phyloP scores from a whole-genome alignment of 2,113 vertebrate genomes.

The Phrynocephalus versicolor region DNA sequence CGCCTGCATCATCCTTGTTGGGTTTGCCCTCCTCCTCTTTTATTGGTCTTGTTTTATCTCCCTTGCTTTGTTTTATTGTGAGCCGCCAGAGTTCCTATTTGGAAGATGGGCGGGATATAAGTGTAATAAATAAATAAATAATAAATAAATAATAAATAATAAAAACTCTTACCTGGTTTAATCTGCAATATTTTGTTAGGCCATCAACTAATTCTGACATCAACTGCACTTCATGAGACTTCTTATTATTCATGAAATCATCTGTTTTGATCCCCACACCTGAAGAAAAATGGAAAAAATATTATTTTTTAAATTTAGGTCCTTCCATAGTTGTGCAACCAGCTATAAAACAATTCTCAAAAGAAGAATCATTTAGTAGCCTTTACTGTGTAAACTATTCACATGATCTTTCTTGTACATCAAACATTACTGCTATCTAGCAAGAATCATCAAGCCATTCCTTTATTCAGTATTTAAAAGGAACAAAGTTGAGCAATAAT shows the following conservation, averaged over 20 bases:
- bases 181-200: conserved; percentile 77
- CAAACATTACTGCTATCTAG: conserved; percentile 23
- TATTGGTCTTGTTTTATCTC: too few relatives aligned
- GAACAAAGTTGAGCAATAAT: conserved; percentile 47
- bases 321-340: neutral
- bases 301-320: conserved; percentile 3
- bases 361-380: neutral
- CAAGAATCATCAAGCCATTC: conserved; percentile 57
- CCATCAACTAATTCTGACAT: conserved; percentile 88
- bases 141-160: conserved; percentile 23
- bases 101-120: too few relatives aligned
- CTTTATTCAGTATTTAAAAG: conserved; percentile 44
- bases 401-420: conserved; percentile 11
- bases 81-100: too few relatives aligned
- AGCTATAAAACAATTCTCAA: neutral
- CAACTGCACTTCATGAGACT: conserved; percentile 93
- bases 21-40: too few relatives aligned
- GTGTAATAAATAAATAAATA: too few relatives aligned
- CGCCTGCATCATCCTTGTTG: too few relatives aligned
- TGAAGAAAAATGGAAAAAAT: conserved; percentile 54
- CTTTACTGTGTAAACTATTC: neutral
- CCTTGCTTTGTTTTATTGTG: too few relatives aligned
- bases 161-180: conserved; percentile 83
- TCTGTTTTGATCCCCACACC: conserved; percentile 74
- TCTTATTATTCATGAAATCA: conserved; percentile 96